A percentile compares a stretch with the other conserved stretches of the same genome.
These are phyloP conservation scores for Mimumesa dahlbomi DNA, from an alignment of 2,888 invertebrate genomes.

Conservation along the genomic window DNA sequence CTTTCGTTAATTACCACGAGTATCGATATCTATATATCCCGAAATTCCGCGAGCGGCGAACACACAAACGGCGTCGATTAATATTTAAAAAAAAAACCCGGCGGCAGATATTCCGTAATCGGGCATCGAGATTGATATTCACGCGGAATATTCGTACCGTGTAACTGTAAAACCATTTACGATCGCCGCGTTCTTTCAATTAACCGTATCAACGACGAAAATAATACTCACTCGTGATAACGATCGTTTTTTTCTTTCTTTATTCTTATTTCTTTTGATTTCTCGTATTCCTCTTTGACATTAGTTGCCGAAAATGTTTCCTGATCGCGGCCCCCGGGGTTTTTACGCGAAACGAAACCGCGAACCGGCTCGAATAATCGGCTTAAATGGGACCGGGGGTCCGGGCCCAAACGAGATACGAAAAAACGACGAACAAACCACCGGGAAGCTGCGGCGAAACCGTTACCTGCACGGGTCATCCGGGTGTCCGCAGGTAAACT, in stretches of 20 bases:
- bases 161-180: not conserved
- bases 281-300: too few species aligned
- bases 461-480: constrained; percentile 60
- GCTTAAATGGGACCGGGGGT: constrained; percentile 56
- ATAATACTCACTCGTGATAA: not conserved
- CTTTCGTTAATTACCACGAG: too few species aligned
- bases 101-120: too few species aligned
- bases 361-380: constrained; percentile 53
- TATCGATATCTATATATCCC: too few species aligned
- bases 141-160: too few species aligned
- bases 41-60: too few species aligned
- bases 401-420: constrained; percentile 41
- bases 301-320: too few species aligned
- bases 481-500: constrained; percentile 45
- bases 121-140: too few species aligned
- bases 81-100: too few species aligned
- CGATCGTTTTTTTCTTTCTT: too few species aligned
- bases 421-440: constrained; percentile 56
- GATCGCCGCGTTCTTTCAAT: constrained; percentile 19
- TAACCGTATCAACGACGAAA: constrained; percentile 4
- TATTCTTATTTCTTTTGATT: too few species aligned
- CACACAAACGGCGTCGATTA: too few species aligned
- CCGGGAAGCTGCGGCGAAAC: constrained; percentile 53
- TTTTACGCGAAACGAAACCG: constrained; percentile 31
- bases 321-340: constrained; percentile 3